Evolutionary conservation across 2,797 vertebrate genomes (phyloP).

Genomic region (Tenualosa ilisha): DNA sequence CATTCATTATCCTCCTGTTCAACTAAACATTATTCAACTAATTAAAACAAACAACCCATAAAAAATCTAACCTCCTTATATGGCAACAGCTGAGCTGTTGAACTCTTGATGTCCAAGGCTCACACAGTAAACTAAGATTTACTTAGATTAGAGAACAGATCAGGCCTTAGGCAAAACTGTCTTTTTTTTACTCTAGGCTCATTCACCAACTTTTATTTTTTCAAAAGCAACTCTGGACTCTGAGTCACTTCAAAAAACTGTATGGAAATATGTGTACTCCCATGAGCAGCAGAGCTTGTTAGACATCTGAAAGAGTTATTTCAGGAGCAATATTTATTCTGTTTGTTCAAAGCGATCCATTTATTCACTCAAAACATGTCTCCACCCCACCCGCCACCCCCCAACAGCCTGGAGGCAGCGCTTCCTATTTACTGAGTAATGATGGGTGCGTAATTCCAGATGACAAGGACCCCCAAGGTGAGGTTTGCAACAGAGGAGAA

Average conservation of each 20-base stretch:
- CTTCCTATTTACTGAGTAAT: conserved; percentile 7
- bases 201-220: background rate
- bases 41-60: background rate
- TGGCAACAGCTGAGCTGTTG: background rate
- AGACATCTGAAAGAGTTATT: conserved; percentile 5
- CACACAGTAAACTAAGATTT: background rate
- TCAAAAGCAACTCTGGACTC: background rate
- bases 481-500: background rate
- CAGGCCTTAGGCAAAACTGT: background rate
- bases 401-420: background rate
- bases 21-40: too few relatives aligned
- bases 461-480: background rate
- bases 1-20: background rate
- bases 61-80: background rate
- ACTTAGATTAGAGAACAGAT: background rate
- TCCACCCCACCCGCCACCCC: too few relatives aligned
- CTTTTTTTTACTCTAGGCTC: background rate
- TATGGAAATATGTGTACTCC: background rate
- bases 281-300: background rate
- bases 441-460: background rate
- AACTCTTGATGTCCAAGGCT: background rate
- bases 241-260: background rate
- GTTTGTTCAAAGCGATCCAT: conserved; percentile 11
- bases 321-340: background rate
- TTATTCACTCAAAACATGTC: background rate